phyloP scores from a whole-genome alignment of 2,797 vertebrate genomes.

The Champsocephalus gunnari region DNA sequence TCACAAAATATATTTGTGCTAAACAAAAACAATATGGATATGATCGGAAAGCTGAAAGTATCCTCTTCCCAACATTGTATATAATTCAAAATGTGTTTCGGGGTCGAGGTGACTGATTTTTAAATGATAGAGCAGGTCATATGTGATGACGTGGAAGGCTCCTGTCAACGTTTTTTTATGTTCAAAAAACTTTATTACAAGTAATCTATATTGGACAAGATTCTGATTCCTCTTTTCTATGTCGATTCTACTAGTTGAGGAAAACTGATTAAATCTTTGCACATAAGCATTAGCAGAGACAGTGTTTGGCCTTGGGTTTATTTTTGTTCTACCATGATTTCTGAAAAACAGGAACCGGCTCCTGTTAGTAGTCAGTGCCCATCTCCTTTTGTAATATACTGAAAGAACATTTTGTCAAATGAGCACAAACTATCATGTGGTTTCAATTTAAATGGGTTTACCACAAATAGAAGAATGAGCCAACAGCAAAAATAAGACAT shows the following conservation, averaged over 20 bases:
- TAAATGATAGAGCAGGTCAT: no score
- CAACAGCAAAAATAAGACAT: conserved; percentile 7
- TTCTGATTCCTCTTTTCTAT: background rate
- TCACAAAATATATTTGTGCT: no score
- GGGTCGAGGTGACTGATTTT: no score
- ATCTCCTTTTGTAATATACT: background rate
- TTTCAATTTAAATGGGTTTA: conserved; percentile 1
- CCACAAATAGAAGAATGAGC: conserved; percentile 4
- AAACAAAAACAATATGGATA: no score
- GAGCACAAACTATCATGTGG: conserved; percentile 2
- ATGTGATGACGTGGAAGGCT: background rate
- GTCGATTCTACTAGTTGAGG: background rate
- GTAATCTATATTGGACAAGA: background rate
- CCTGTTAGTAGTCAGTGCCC: background rate
- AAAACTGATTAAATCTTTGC: background rate
- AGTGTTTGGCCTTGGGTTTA: background rate
- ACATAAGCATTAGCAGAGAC: background rate
- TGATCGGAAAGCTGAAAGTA: no score
- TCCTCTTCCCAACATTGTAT: no score
- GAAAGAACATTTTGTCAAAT: background rate
- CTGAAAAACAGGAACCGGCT: background rate
- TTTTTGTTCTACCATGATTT: conserved; percentile 4
- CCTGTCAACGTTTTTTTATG: background rate
- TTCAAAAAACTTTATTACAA: background rate
- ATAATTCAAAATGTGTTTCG: no score